Conservation (phyloP, 2,113 vertebrate genomes). For the Psilopsiagon aymara region DNA sequence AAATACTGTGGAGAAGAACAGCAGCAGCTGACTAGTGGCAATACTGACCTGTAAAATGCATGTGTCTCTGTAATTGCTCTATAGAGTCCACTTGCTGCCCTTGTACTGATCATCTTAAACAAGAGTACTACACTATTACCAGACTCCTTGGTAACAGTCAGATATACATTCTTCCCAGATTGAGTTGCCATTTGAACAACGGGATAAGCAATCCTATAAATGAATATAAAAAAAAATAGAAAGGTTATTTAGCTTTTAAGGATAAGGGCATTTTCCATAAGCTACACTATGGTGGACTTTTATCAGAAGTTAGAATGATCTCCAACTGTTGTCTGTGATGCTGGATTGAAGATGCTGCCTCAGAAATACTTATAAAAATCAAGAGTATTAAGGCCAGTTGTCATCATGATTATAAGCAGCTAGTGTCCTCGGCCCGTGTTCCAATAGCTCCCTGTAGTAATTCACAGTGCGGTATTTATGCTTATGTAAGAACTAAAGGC, state of each 20-base stretch:
- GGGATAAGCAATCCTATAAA: constrained; percentile 89
- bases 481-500: background rate
- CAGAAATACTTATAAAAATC: background rate
- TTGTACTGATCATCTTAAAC: constrained; percentile 95
- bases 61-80: constrained; percentile 96
- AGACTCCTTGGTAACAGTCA: constrained; percentile 94
- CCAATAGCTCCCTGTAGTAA: background rate
- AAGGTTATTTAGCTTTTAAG: background rate
- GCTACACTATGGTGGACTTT: background rate
- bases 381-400: background rate
- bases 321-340: background rate
- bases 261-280: background rate
- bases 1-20: background rate
- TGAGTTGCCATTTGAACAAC: constrained; percentile 98
- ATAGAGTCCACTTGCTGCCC: constrained; percentile 95
- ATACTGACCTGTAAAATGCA: constrained; percentile 93
- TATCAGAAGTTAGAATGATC: background rate
- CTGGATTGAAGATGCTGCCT: background rate
- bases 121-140: constrained; percentile 91
- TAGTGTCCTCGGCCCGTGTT: background rate
- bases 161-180: constrained; percentile 95
- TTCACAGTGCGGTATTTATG: background rate
- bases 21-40: background rate
- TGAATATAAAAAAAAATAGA: background rate
- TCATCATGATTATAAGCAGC: background rate